Evolutionary conservation across 2,797 vertebrate species (phyloP), one percentile per base, ranked within the genome.

Genomic region (Bucorvus abyssinicus): DNA sequence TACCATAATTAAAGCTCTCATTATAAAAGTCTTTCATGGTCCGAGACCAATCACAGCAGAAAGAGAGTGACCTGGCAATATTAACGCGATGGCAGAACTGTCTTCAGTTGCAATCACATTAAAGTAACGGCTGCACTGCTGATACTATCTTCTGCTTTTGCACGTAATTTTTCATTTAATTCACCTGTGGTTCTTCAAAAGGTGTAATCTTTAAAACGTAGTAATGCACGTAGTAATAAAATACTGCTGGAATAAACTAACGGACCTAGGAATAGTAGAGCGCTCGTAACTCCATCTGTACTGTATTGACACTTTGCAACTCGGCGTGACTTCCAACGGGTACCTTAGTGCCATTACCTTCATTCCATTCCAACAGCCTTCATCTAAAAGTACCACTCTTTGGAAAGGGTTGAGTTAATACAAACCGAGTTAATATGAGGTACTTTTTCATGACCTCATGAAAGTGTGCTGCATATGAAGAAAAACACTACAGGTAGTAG

Each of bases 401-500:
- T 81, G 52, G 88, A 70, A 94, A 89, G 68, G 78, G 59, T 50
- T 22, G 27, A 94, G 38, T 40, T 40, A 40, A 40, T 40, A 40
- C 38, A 40, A 40, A 61, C 49, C 19, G 27, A 94, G 74, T 95
- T 96, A 97, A 95, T 76, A 75, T 68, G 91, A 94, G 87, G 74
- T 93, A 34, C 17, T 55, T 94, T 86, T 87, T 94, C 82, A 91
- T 85, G 81, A 38, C 75, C 87, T 67, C 57, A 23, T 26, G 42
- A 87, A 92, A 95, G 85, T 84, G 53, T 79, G 74, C 70, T 91
- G 68, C 47, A 36, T 55, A 38, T 32, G 63, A 89, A 59, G 44
- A 87, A 59, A 90, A 87, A 56, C 59, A 61, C 45, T 23, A 12
- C 3, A 30, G 61, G 88, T 64, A 93, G 89, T 92, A 34, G 21